Conservation (phyloP, 2,888 invertebrate genomes). For the Zaprionus bogoriensis region DNA sequence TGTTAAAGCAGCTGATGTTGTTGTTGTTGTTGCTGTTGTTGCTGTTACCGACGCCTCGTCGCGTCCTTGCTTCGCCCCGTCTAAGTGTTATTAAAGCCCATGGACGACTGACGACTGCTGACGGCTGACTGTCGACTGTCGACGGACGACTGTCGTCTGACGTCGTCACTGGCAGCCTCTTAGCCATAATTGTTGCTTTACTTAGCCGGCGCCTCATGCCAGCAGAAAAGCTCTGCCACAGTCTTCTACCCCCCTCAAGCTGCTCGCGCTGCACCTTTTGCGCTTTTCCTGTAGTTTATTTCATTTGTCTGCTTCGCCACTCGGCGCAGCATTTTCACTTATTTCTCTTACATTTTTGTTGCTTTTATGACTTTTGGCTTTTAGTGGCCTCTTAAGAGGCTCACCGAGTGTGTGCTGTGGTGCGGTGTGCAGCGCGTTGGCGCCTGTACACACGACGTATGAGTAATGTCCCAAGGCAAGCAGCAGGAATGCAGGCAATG, state of each 20-base stretch:
- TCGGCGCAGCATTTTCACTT: slow-evolving; percentile 70
- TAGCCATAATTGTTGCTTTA: slow-evolving; percentile 77
- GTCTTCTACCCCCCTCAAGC: not conserved
- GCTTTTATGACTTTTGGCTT: slow-evolving; percentile 78
- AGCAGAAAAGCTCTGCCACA: slow-evolving; percentile 5
- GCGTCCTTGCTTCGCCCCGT: slow-evolving; percentile 26
- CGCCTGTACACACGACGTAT: slow-evolving; percentile 53
- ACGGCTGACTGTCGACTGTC: slow-evolving; percentile 12
- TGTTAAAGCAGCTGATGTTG: slow-evolving; percentile 46
- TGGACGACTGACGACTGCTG: slow-evolving; percentile 35
- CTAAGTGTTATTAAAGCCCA: slow-evolving; percentile 66
- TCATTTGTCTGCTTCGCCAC: slow-evolving; percentile 65
- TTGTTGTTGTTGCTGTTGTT: slow-evolving; percentile 8
- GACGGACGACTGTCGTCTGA: slow-evolving; percentile 34
- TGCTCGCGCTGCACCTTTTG: slow-evolving; percentile 54
- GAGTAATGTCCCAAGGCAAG: slow-evolving; percentile 62
- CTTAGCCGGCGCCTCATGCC: slow-evolving; percentile 56
- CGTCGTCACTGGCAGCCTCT: slow-evolving; percentile 50
- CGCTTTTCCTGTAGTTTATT: slow-evolving; percentile 68
- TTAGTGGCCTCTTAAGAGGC: slow-evolving; percentile 75
- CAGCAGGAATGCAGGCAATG: slow-evolving; percentile 10
- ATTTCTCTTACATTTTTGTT: slow-evolving; percentile 56
- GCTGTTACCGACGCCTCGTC: slow-evolving; percentile 12
- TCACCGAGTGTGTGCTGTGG: slow-evolving; percentile 49
- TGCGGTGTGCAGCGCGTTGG: no score